Base-by-base conservation (phyloP, 1,140 invertebrate species). In the Sycophaga agraensis region DNA sequence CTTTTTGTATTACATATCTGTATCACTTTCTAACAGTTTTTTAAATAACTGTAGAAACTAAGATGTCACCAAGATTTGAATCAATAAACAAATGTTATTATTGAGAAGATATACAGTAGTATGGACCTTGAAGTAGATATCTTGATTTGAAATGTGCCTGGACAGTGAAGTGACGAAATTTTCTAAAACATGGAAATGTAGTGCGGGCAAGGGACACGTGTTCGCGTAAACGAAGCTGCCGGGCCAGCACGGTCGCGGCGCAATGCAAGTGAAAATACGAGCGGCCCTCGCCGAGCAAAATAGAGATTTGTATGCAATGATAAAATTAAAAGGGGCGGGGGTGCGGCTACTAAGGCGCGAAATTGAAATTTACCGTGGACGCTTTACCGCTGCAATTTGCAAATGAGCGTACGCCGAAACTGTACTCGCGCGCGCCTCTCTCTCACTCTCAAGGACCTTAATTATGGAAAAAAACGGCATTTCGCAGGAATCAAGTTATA, bases 281-380 rank as follows among this genome's bases (percentile, higher is more conserved):
- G 53, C 40, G 28, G 45, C 45, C 34, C 19, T 21, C 42, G 39
- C 37, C 26, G 26, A 14, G 50, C 34, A 42, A 59, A 66, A 66
- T 66, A 66, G 60, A 66, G 65, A 66, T 66, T 66, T 66, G 65
- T 64, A 66, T 66, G 62, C 65, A 64, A 64, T 66, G 65, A 66
- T 66, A 53, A 64, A 64, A 66, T 66, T 66, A 66, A 58, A 37
- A 37, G 43, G 34, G 14, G 48, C 21, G 35, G 16, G 39, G 37
- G 7, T 24, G 19, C 8, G 17, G 14, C 8, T n/a, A 24, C 21
- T 24, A n/a, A 39, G 28, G 12, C 21, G 4, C 43, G 26, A 31
- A 58, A 66, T 66, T 64, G 54, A 60, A 63, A 64, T 66, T 64
- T 66, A 66, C 62, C 50, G 57, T 14, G 24, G 57, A 58, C 65